Evolutionary conservation across 2,888 invertebrate species (phyloP).

Genomic region (Caradrina clavipalpis): DNA sequence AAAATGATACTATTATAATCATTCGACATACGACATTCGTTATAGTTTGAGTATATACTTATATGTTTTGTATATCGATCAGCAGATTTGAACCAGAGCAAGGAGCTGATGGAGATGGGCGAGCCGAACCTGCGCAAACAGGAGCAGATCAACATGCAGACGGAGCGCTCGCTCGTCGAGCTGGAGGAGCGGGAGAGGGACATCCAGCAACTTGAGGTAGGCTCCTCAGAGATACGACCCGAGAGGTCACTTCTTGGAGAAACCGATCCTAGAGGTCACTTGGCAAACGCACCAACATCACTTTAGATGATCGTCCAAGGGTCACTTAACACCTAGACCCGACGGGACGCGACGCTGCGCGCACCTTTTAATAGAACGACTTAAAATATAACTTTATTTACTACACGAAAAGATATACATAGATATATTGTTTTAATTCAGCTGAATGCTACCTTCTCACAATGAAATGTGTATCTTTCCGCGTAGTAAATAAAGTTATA

Average conservation of each 20-base stretch:
- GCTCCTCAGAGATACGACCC: too few species aligned
- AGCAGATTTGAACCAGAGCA: conserved; percentile 65
- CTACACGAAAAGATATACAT: too few species aligned
- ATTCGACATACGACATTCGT: background rate
- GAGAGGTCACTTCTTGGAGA: background rate
- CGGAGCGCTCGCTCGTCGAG: conserved; percentile 95
- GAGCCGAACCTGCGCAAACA: conserved; percentile 85
- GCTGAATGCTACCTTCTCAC: too few species aligned
- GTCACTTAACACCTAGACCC: too few species aligned
- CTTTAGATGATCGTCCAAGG: too few species aligned
- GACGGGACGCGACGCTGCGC: too few species aligned
- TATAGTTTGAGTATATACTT: background rate
- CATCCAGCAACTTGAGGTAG: conserved; percentile 97
- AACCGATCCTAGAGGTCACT: background rate
- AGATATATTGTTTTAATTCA: too few species aligned
- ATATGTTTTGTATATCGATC: background rate
- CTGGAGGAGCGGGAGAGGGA: conserved; percentile 97
- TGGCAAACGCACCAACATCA: background rate
- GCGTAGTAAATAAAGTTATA: too few species aligned
- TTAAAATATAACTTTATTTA: too few species aligned
- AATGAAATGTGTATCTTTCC: too few species aligned
- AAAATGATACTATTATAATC: background rate
- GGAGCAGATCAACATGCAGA: conserved; percentile 94
- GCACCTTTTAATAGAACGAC: too few species aligned
- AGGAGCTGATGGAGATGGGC: conserved; percentile 79